phyloP scores from a whole-genome alignment of 2,113 vertebrate species.

The Echinops telfairi region DNA sequence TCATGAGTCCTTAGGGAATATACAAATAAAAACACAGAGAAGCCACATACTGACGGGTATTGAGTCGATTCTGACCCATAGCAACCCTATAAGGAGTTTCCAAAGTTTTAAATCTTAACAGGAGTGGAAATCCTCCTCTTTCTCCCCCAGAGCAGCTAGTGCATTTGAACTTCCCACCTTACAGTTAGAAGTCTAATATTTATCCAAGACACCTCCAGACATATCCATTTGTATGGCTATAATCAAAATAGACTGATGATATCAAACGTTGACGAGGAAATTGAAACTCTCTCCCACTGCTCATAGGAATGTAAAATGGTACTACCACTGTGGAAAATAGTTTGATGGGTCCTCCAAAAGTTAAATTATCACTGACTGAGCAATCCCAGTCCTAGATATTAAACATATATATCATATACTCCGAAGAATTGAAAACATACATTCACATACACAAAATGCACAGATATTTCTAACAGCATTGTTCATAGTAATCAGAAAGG shows the following conservation, averaged over 20 bases:
- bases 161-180: too few species aligned
- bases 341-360: neutral
- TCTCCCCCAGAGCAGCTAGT: too few species aligned
- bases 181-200: too few species aligned
- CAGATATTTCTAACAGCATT: neutral
- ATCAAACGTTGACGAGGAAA: neutral
- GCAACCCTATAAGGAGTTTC: too few species aligned
- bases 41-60: too few species aligned
- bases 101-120: too few species aligned
- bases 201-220: neutral
- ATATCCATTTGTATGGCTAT: neutral
- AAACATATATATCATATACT: neutral
- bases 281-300: neutral
- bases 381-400: neutral
- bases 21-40: too few species aligned
- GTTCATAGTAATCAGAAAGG: constrained; percentile 1
- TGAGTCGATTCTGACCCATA: too few species aligned
- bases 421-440: neutral
- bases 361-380: neutral
- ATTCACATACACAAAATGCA: neutral
- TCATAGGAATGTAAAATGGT: neutral
- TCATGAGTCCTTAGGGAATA: too few species aligned
- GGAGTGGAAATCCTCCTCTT: too few species aligned
- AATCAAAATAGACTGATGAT: neutral
- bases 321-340: neutral